Conservation (phyloP, 1,140 invertebrate genomes). For the Augochlora pura region DNA sequence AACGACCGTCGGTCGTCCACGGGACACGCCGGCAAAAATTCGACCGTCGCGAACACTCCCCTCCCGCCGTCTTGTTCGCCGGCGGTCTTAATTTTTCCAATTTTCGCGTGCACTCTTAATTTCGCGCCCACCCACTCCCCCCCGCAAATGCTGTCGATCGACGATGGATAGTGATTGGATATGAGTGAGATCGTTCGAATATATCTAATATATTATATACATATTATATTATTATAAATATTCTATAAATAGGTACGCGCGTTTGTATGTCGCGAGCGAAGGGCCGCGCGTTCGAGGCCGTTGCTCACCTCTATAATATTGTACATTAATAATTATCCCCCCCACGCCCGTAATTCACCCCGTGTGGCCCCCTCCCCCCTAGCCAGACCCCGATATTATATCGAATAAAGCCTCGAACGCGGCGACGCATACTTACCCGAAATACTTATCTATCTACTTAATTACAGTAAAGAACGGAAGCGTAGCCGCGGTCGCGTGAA, state of each 20-base stretch:
- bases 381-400: background rate
- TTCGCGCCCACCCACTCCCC: too few relatives aligned
- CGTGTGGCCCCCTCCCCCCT: background rate
- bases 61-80: background rate
- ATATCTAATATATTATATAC: conserved; percentile 74
- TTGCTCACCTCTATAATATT: conserved; percentile 12
- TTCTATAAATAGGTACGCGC: conserved; percentile 63
- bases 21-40: too few relatives aligned
- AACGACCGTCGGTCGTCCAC: background rate
- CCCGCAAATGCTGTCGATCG: conserved; percentile 38
- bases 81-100: conserved; percentile 37
- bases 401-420: conserved; percentile 25
- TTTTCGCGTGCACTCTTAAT: background rate
- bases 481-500: conserved; percentile 5
- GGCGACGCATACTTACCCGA: conserved; percentile 63
- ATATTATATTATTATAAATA: conserved; percentile 57
- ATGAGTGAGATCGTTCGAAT: conserved; percentile 76
- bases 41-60: background rate
- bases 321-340: background rate
- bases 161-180: conserved; percentile 75
- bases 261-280: conserved; percentile 68
- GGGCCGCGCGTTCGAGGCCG: conserved; percentile 37
- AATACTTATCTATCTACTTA: conserved; percentile 69
- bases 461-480: conserved; percentile 64
- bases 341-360: background rate